phyloP scores from a whole-genome alignment of 53 echinoderm and acorn worm genomes.

The Echinarachnius parma region DNA sequence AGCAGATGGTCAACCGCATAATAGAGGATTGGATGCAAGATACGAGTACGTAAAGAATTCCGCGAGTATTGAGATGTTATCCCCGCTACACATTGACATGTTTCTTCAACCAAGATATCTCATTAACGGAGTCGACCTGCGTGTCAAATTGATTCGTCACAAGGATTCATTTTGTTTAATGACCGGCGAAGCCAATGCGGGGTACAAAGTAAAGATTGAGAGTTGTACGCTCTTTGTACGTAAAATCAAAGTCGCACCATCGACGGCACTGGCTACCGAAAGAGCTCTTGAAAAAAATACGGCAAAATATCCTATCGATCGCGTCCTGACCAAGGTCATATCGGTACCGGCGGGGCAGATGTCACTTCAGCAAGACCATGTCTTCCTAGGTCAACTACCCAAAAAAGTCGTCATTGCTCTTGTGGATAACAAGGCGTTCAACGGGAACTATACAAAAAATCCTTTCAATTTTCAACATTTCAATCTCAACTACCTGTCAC shows the following conservation, averaged over 20 bases:
- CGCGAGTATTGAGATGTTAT: conserved; percentile 21
- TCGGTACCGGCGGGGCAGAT: conserved; percentile 29
- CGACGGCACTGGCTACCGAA: conserved; percentile 13
- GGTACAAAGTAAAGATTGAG: conserved; percentile 10
- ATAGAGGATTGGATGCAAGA: not conserved
- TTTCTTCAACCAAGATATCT: conserved; percentile 29
- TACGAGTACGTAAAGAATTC: not conserved
- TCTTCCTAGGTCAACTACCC: conserved; percentile 33
- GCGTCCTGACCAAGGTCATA: conserved; percentile 14
- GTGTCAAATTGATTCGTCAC: conserved; percentile 16
- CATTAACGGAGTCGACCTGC: conserved; percentile 26
- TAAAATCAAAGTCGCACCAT: conserved; percentile 5
- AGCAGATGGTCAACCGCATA: not conserved
- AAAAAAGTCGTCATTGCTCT: conserved; percentile 11
- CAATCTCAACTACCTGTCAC: conserved; percentile 21
- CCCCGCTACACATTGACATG: conserved; percentile 22
- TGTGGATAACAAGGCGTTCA: conserved; percentile 5
- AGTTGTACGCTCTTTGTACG: conserved; percentile 20
- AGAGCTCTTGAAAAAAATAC: conserved; percentile 12
- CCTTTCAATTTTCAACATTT: too few relatives aligned
- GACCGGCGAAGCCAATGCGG: not conserved
- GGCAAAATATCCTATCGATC: conserved; percentile 31
- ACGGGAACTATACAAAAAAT: conserved; percentile 7
- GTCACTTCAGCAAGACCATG: conserved; percentile 51
- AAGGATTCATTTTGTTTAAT: conserved; percentile 13